Conservation (phyloP, 2,888 invertebrate genomes). For the Melanargia galathea region DNA sequence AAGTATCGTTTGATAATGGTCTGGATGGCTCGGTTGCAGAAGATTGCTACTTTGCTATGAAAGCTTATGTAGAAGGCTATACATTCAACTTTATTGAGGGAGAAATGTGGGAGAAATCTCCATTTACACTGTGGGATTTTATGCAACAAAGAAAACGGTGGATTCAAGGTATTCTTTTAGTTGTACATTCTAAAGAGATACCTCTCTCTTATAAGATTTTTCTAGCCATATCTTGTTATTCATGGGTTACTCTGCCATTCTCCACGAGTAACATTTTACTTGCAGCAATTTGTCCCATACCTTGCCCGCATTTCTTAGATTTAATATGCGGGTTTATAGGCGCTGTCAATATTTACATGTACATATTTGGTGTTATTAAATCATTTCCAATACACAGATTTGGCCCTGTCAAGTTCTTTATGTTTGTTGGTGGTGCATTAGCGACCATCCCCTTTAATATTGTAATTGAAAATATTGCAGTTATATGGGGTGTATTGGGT, state of each 20-base stretch:
- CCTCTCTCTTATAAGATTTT: conserved; percentile 90
- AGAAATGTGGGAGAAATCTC: conserved; percentile 99
- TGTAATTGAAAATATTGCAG: conserved; percentile 96
- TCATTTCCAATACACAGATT: conserved; percentile 95
- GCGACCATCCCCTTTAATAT: conserved; percentile 96
- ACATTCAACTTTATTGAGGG: conserved; percentile 98
- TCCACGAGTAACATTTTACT: conserved; percentile 94
- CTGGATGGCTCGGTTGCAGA: conserved; percentile 98
- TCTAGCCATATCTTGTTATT: conserved; percentile 94
- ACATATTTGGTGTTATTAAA: conserved; percentile 98
- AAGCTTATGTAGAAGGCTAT: conserved; percentile 94
- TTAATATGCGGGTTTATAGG: conserved; percentile 95
- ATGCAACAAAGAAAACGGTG: conserved; percentile 98
- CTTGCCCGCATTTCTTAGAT: conserved; percentile 91
- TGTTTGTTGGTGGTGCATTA: conserved; percentile 92
- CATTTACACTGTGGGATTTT: conserved; percentile 97
- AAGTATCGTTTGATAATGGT: conserved; percentile 97
- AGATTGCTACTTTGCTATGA: conserved; percentile 98
- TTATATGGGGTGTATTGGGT: conserved; percentile 96
- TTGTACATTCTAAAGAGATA: conserved; percentile 93
- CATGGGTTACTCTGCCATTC: conserved; percentile 97
- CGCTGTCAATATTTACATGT: conserved; percentile 98
- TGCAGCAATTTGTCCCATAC: conserved; percentile 93
- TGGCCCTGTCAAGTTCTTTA: conserved; percentile 88
- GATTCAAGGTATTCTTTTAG: conserved; percentile 95